A percentile compares a stretch with the other conserved stretches of the same genome.
phyloP scores from a whole-genome alignment of 1,140 invertebrate species.

The Colletes latitarsis region DNA sequence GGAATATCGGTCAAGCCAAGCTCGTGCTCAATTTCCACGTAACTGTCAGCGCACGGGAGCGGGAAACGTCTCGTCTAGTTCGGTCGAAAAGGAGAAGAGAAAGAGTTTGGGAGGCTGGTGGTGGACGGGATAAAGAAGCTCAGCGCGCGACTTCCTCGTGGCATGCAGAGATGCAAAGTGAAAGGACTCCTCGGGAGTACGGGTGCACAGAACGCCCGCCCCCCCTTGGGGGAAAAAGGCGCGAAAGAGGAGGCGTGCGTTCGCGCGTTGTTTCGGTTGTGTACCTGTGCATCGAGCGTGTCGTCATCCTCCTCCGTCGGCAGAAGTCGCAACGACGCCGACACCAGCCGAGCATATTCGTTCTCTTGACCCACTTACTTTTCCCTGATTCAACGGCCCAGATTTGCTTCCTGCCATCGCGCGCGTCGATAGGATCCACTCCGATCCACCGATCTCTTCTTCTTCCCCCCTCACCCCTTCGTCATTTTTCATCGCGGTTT shows the following conservation, averaged over 20 bases:
- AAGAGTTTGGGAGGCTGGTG: too few relatives aligned
- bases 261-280: not conserved
- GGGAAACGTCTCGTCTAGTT: constrained; percentile 48
- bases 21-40: constrained; percentile 39
- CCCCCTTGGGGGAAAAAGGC: not conserved
- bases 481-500: not conserved
- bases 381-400: constrained; percentile 72
- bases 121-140: not conserved
- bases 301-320: constrained; percentile 35
- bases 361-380: constrained; percentile 76
- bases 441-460: constrained; percentile 34
- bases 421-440: constrained; percentile 31
- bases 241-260: constrained; percentile 4
- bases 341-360: constrained; percentile 60
- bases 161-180: constrained; percentile 49
- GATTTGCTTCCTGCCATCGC: constrained; percentile 68
- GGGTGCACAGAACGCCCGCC: not conserved
- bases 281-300: constrained; percentile 20
- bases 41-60: constrained; percentile 12
- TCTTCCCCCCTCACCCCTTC: not conserved
- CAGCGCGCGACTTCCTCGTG: constrained; percentile 41
- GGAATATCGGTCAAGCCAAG: constrained; percentile 42
- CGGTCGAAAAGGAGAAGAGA: too few relatives aligned
- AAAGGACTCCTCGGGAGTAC: constrained; percentile 44
- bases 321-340: constrained; percentile 49